phyloP scores from a whole-genome alignment of 2,113 vertebrate genomes.

The Hirundichthys speculiger region DNA sequence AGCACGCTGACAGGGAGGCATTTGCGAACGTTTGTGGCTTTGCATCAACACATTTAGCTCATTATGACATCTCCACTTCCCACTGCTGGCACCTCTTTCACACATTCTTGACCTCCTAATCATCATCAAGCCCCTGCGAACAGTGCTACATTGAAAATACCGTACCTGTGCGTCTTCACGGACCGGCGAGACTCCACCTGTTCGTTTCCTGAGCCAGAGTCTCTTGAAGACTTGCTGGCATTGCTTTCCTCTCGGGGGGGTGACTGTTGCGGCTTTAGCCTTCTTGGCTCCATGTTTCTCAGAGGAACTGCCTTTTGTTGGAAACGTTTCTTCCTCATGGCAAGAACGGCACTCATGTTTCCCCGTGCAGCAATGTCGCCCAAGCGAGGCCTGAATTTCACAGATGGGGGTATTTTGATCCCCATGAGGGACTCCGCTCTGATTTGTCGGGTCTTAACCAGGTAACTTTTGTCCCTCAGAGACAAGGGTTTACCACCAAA shows the following conservation, averaged over 20 bases:
- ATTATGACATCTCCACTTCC: slow-evolving; percentile 64
- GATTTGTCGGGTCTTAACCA: slow-evolving; percentile 71
- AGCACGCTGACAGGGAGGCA: slow-evolving; percentile 41
- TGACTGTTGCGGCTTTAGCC: slow-evolving; percentile 51
- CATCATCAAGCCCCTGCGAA: slow-evolving; percentile 81
- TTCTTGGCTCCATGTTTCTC: slow-evolving; percentile 60
- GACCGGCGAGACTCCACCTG: slow-evolving; percentile 81
- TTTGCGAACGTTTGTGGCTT: slow-evolving; percentile 44
- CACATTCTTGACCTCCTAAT: slow-evolving; percentile 77
- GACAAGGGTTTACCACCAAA: slow-evolving; percentile 76
- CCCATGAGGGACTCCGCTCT: slow-evolving; percentile 70
- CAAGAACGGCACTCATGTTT: slow-evolving; percentile 55
- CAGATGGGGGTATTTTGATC: slow-evolving; percentile 64
- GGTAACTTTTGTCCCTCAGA: slow-evolving; percentile 75
- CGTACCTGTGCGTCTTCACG: slow-evolving; percentile 82
- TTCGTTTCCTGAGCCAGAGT: slow-evolving; percentile 74
- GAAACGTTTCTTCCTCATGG: slow-evolving; percentile 72
- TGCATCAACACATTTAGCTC: slow-evolving; percentile 65
- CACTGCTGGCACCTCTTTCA: slow-evolving; percentile 71
- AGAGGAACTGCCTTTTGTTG: slow-evolving; percentile 56
- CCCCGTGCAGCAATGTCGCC: slow-evolving; percentile 24
- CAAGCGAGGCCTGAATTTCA: slow-evolving; percentile 39
- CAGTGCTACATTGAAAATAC: slow-evolving; percentile 82
- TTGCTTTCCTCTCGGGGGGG: slow-evolving; percentile 60
- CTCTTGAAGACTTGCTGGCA: slow-evolving; percentile 63